Conservation (phyloP, 1,140 invertebrate genomes). For the Planococcus citri region DNA sequence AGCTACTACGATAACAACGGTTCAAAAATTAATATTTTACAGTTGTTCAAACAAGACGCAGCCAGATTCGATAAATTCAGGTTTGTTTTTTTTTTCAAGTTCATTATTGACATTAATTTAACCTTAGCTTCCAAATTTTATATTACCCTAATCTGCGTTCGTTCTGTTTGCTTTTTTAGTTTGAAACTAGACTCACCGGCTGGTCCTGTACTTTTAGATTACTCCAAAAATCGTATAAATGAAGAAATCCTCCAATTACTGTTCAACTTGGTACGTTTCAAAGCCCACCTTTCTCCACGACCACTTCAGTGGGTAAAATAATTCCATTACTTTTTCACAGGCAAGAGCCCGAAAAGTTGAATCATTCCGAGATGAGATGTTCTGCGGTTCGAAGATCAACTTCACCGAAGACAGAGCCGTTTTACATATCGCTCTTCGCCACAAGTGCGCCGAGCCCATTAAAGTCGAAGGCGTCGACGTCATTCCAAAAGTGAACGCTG, state of each 20-base stretch:
- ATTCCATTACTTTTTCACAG: slow-evolving; percentile 35
- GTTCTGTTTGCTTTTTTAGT: slow-evolving; percentile 43
- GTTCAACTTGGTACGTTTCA: slow-evolving; percentile 54
- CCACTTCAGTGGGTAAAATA: no score
- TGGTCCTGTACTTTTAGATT: slow-evolving; percentile 84
- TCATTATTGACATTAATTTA: slow-evolving; percentile 1
- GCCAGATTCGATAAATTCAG: slow-evolving; percentile 68
- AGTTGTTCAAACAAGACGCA: slow-evolving; percentile 61
- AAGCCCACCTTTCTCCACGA: slow-evolving; percentile 5
- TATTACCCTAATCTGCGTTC: not conserved
- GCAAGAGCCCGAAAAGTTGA: slow-evolving; percentile 73
- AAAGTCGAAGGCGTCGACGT: slow-evolving; percentile 83
- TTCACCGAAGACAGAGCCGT: slow-evolving; percentile 95
- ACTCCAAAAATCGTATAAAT: slow-evolving; percentile 90
- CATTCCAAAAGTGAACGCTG: slow-evolving; percentile 82
- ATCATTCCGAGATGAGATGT: slow-evolving; percentile 82
- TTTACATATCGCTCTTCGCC: slow-evolving; percentile 86
- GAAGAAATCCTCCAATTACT: slow-evolving; percentile 60
- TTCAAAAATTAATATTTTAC: slow-evolving; percentile 56
- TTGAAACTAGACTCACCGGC: slow-evolving; percentile 61
- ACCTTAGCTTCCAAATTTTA: not conserved
- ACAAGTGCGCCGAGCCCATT: slow-evolving; percentile 64
- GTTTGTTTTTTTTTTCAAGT: slow-evolving; percentile 37
- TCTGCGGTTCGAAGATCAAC: slow-evolving; percentile 88
- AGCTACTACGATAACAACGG: slow-evolving; percentile 53